Base-by-base conservation (phyloP, 1,140 invertebrate genomes). In the Ptiloglossa arizonensis region DNA sequence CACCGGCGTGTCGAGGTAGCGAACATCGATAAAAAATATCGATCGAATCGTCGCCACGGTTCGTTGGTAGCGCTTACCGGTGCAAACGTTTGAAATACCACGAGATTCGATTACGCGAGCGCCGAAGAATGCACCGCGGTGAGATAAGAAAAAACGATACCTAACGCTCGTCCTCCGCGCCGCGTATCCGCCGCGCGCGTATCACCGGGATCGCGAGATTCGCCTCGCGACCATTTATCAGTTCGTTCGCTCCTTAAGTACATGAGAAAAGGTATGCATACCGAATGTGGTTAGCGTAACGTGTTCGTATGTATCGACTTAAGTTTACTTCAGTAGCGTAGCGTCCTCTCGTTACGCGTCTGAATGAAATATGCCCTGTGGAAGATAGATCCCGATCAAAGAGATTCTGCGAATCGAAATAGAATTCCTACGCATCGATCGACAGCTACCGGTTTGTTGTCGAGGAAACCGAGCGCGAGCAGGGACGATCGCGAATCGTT, bases 311-410 rank as follows among this genome's bases (percentile, higher is more conserved):
- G 78, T 62, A 82, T 79, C 68, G 81, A 83, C 84, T 88, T 89
- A 89, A 52, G 60, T 80, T 85, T 80, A 87, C 59, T 84, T 81
- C 19, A 41, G 22, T 86, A 81, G 22, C 52, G 66, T 87, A 87
- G 83, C 87, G 83, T 87, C 73, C 82, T 82, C 79, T 87, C 35
- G 82, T 68, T 48, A 88, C 86, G 82, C 73, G 32, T 86, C 81
- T 83, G 32, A 68, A 67, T 84, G 86, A 89, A 64, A 88, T 89
- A 89, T 88, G 86, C 86, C 87, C 87, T 82, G 76, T 90, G 88
- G 87, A 90, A 90, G 87, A 62, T 90, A 87, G 67, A 85, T 87
- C 73, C 77, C 54, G 48, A 69, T 79, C 48, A 50, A 48, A 52
- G 68, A 73, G 46, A 44, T 60, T 52, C 27, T 35, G 44, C 35